A percentile compares a stretch with the other conserved stretches of the same genome.
phyloP scores from a whole-genome alignment of 2,888 invertebrate species.

The Temnothorax ravouxi region DNA sequence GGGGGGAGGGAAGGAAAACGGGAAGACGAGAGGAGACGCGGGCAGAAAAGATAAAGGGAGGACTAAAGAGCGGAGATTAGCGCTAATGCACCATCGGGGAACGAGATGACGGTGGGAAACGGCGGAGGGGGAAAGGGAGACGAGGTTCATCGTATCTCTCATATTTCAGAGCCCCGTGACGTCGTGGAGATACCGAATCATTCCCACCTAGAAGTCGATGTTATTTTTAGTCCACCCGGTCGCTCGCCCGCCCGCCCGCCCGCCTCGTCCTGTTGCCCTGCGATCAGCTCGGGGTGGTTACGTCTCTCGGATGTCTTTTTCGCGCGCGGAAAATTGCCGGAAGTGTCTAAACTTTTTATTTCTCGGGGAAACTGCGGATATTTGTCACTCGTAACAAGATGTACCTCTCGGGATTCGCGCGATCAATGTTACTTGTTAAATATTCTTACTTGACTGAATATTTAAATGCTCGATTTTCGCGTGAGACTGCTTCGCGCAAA shows the following conservation, averaged over 20 bases:
- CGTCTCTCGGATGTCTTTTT: background rate
- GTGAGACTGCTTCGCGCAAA: background rate
- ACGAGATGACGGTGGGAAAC: slow-evolving; percentile 47
- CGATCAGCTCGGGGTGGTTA: background rate
- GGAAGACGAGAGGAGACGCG: slow-evolving; percentile 67
- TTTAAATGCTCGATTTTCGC: background rate
- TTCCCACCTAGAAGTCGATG: slow-evolving; percentile 83
- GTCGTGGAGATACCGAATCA: slow-evolving; percentile 86
- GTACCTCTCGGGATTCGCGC: background rate
- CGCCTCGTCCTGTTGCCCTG: background rate
- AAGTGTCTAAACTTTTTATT: background rate
- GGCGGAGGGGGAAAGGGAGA: slow-evolving; percentile 69
- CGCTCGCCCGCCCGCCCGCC: background rate
- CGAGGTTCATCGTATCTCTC: slow-evolving; percentile 86
- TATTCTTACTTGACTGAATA: background rate
- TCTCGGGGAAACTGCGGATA: background rate
- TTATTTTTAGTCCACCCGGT: slow-evolving; percentile 80
- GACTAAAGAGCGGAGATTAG: slow-evolving; percentile 86
- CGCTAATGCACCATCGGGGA: slow-evolving; percentile 86
- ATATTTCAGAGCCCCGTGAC: slow-evolving; percentile 86
- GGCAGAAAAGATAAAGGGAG: slow-evolving; percentile 85
- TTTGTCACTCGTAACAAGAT: background rate
- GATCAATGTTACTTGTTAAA: background rate
- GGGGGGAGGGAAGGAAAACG: slow-evolving; percentile 26
- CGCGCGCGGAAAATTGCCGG: slow-evolving; percentile 11